Conservation (phyloP, 1,140 invertebrate species). For the Lethocerus indicus region DNA sequence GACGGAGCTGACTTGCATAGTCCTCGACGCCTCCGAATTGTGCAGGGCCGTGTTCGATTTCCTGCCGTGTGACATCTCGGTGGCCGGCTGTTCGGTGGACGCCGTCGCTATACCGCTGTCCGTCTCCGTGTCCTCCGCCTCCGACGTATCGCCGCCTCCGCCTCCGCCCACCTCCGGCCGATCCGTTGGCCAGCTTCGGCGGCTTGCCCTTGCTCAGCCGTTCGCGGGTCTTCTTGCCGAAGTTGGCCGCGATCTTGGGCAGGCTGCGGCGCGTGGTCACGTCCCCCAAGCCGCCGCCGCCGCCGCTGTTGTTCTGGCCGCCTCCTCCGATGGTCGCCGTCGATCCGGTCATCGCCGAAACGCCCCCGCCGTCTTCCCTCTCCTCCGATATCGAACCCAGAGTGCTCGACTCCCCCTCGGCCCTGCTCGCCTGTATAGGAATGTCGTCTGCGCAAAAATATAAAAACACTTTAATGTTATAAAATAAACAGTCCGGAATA, state of each 20-base stretch:
- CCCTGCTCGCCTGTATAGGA: conserved; percentile 22
- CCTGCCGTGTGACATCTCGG: neutral
- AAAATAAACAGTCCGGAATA: too few species aligned
- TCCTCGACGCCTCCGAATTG: neutral
- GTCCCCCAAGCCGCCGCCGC: neutral
- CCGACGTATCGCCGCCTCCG: neutral
- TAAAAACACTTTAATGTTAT: conserved; percentile 1
- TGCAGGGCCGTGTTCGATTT: conserved; percentile 5
- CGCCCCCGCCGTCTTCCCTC: conserved; percentile 19
- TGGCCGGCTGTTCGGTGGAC: neutral
- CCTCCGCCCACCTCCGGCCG: neutral
- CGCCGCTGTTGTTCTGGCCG: neutral
- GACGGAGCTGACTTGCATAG: conserved; percentile 11
- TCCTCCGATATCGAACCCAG: conserved; percentile 25
- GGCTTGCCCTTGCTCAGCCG: conserved; percentile 12
- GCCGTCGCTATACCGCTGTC: neutral
- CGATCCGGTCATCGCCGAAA: neutral
- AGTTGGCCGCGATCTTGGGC: conserved; percentile 21
- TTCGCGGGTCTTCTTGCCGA: conserved; percentile 21
- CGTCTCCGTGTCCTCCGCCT: neutral
- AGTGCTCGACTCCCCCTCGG: conserved; percentile 16
- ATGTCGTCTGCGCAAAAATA: conserved; percentile 23
- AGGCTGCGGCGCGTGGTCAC: conserved; percentile 17
- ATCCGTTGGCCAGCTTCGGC: conserved; percentile 3
- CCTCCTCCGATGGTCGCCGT: neutral